phyloP scores from a whole-genome alignment of 2,113 vertebrate genomes.

The Entomyzon cyanotis region DNA sequence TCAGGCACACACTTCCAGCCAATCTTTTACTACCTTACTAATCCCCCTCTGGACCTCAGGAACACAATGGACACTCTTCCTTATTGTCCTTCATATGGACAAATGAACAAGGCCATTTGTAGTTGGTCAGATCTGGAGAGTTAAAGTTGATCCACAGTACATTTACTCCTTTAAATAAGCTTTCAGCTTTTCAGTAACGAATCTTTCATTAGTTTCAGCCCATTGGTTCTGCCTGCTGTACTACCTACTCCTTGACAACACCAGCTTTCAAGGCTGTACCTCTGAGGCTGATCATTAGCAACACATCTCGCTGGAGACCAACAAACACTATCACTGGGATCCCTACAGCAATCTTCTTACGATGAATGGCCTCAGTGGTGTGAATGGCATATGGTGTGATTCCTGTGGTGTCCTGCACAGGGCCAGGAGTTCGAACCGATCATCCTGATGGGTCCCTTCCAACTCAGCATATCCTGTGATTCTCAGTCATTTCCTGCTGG shows the following conservation, averaged over 20 bases:
- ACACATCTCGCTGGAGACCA: background rate
- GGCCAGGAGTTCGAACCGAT: background rate
- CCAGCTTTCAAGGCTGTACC: background rate
- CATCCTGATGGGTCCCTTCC: background rate
- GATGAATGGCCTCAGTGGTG: background rate
- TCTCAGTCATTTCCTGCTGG: background rate
- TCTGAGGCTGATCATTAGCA: background rate
- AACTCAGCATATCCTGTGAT: background rate
- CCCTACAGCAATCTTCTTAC: background rate
- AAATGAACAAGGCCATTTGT: background rate
- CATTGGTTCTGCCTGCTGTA: background rate
- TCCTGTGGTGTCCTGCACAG: background rate
- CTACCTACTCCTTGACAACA: background rate
- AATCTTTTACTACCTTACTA: background rate
- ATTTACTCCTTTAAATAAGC: background rate
- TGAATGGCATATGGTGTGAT: background rate
- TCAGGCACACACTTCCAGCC: background rate
- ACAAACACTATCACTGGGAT: background rate
- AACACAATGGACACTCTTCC: background rate
- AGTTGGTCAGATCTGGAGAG: background rate
- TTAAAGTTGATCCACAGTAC: background rate
- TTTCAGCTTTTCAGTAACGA: background rate
- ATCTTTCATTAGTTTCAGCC: slow-evolving; percentile 9
- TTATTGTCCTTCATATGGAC: background rate
- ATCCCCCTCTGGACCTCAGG: background rate